phyloP scores from a whole-genome alignment of 2,888 invertebrate species.

The Leptothorax acervorum region DNA sequence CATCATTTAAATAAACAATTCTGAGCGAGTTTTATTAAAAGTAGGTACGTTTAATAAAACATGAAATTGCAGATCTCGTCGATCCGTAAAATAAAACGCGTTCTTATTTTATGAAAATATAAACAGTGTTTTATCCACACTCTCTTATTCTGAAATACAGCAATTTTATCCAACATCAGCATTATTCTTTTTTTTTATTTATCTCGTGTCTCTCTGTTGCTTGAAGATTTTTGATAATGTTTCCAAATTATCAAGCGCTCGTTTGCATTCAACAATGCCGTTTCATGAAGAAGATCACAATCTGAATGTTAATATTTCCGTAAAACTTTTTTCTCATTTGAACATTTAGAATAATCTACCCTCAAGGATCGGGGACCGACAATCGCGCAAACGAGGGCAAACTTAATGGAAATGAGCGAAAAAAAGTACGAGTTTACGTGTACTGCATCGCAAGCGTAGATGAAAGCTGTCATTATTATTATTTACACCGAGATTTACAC shows the following conservation, averaged over 20 bases:
- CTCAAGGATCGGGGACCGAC: background rate
- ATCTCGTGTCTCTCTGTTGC: background rate
- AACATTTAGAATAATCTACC: slow-evolving; percentile 19
- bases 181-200: background rate
- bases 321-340: slow-evolving; percentile 26
- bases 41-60: background rate
- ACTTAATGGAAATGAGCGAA: slow-evolving; percentile 23
- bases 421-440: background rate
- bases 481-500: too few species aligned
- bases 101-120: slow-evolving; percentile 4
- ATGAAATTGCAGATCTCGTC: background rate
- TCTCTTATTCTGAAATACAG: background rate
- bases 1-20: background rate
- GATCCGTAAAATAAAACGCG: background rate
- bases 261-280: background rate
- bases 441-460: background rate
- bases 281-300: background rate
- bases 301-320: slow-evolving; percentile 1
- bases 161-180: background rate
- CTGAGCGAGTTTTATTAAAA: background rate
- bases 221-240: background rate
- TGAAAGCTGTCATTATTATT: slow-evolving; percentile 21
- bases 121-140: background rate
- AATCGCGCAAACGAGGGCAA: slow-evolving; percentile 23
- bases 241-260: slow-evolving; percentile 26